phyloP scores from a whole-genome alignment of 1,140 invertebrate species.

The Condylostylus longicornis region DNA sequence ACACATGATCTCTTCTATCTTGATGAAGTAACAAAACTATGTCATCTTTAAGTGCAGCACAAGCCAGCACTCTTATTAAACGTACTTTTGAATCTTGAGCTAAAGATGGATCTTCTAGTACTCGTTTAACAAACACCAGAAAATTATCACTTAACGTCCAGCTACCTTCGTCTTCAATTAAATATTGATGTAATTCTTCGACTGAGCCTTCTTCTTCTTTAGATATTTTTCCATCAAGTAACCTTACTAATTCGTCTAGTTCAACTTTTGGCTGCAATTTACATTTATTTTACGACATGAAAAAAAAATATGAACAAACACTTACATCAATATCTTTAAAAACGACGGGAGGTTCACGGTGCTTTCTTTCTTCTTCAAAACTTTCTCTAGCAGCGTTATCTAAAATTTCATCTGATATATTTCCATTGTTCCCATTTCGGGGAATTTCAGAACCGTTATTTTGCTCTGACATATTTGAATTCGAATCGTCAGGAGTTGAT shows the following conservation, averaged over 20 bases:
- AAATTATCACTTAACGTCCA: conserved; percentile 85
- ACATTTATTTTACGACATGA: background rate
- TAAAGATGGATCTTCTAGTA: conserved; percentile 47
- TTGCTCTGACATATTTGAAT: too few species aligned
- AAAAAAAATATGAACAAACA: conserved; percentile 8
- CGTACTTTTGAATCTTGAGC: conserved; percentile 42
- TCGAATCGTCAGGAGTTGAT: too few species aligned
- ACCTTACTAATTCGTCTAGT: conserved; percentile 44
- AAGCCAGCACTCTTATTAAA: conserved; percentile 51
- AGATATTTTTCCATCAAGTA: conserved; percentile 46
- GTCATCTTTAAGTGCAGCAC: conserved; percentile 73
- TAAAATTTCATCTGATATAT: too few species aligned
- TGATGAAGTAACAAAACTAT: conserved; percentile 79
- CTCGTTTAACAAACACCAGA: conserved; percentile 53
- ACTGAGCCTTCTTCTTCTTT: conserved; percentile 55
- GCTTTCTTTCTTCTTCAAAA: conserved; percentile 57
- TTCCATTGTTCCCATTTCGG: too few species aligned
- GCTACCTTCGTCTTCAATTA: conserved; percentile 72
- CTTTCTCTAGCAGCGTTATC: too few species aligned
- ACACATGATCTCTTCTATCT: conserved; percentile 70
- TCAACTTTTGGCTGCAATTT: conserved; percentile 39
- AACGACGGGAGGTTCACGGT: conserved; percentile 68
- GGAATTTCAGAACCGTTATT: too few species aligned
- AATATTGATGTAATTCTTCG: conserved; percentile 71
- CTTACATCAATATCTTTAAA: conserved; percentile 62